Evolutionary conservation across 2,113 vertebrate genomes (phyloP).

Genomic region (Taxidea taxus): DNA sequence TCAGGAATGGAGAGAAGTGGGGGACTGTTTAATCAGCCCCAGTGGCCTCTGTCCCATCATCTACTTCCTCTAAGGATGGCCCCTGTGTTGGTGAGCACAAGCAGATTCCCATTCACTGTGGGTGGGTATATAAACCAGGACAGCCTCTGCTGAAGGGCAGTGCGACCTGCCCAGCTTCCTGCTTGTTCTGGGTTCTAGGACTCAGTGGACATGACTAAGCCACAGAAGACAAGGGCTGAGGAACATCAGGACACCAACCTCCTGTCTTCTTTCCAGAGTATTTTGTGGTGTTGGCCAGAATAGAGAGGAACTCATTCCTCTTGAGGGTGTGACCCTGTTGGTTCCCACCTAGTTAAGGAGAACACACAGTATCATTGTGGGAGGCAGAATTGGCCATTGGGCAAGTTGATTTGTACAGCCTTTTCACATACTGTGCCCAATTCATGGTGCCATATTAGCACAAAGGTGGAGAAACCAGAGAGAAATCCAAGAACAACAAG

Average conservation of each 20-base stretch:
- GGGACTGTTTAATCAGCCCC: neutral
- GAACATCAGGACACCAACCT: neutral
- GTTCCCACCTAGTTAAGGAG: slow-evolving; percentile 21
- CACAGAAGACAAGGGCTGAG: neutral
- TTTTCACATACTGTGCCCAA: neutral
- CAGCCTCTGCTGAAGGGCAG: neutral
- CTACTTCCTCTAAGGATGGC: neutral
- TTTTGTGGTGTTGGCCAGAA: neutral
- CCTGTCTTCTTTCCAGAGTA: neutral
- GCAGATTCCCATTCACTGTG: too few species aligned
- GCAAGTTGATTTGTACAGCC: neutral
- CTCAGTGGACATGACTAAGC: neutral
- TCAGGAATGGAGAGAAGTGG: neutral
- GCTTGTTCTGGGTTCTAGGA: neutral
- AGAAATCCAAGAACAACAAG: slow-evolving; percentile 51
- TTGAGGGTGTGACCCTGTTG: neutral
- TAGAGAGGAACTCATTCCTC: slow-evolving; percentile 41
- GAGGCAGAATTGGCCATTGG: neutral
- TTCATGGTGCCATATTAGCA: neutral
- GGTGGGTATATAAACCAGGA: fast-evolving
- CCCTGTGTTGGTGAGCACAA: too few species aligned
- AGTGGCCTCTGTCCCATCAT: neutral
- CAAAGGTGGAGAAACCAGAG: neutral
- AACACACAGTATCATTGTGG: slow-evolving; percentile 40
- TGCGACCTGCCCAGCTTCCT: neutral